Evolutionary conservation across 2,888 invertebrate species (phyloP).

Genomic region (Hyposoter dolosus): DNA sequence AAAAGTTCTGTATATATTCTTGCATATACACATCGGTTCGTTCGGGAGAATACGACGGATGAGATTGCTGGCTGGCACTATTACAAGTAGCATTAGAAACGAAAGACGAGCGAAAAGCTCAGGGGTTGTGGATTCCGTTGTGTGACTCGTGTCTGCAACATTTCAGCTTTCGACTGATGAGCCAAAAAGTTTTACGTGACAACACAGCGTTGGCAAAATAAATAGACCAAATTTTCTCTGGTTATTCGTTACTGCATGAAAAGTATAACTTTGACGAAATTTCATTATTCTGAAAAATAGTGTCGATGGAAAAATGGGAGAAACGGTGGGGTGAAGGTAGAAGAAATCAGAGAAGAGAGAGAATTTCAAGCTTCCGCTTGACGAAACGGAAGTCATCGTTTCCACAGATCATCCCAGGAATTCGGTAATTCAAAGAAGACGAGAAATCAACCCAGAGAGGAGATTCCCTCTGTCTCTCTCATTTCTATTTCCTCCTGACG

Average conservation of each 20-base stretch:
- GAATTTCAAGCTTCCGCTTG: conserved; percentile 21
- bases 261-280: not conserved
- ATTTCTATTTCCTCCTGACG: not conserved
- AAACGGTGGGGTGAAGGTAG: not conserved
- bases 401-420: conserved; percentile 42
- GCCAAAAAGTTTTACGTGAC: conserved; percentile 10
- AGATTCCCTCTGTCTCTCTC: conserved; percentile 29
- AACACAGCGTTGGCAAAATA: not conserved
- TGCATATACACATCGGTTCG: conserved; percentile 4
- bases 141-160: not conserved
- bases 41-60: conserved; percentile 23
- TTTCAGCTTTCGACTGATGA: conserved; percentile 19
- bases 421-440: conserved; percentile 43
- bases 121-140: not conserved
- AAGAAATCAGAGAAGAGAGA: conserved; percentile 2
- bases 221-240: not conserved
- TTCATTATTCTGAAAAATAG: too few relatives aligned
- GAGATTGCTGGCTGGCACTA: conserved; percentile 36
- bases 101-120: conserved; percentile 32
- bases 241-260: not conserved
- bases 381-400: conserved; percentile 50
- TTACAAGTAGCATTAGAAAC: conserved; percentile 26
- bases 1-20: not conserved
- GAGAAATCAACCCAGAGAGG: conserved; percentile 38
- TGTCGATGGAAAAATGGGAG: not conserved